These are phyloP conservation scores for Protobothrops mucrosquamatus DNA, from an alignment of 2,113 vertebrate genomes.

Conservation along the genomic window DNA sequence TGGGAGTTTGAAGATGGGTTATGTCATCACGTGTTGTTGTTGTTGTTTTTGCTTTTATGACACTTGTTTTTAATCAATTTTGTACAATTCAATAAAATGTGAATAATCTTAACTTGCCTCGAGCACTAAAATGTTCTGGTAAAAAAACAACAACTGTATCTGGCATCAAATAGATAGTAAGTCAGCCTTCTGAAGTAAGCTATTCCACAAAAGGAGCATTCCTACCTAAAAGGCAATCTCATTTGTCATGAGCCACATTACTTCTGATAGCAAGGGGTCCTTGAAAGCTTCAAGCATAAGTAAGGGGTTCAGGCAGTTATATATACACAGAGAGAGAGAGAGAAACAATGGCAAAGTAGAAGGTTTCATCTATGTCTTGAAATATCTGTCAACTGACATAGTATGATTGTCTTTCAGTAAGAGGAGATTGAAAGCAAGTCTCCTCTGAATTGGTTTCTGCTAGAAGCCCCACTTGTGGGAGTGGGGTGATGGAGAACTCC, in stretches of 20 bases:
- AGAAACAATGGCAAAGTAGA: neutral
- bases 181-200: neutral
- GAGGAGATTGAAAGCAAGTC: neutral
- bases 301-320: neutral
- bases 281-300: neutral
- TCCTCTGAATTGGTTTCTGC: neutral
- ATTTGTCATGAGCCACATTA: neutral
- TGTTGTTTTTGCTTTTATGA: neutral
- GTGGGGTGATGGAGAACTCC: neutral
- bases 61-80: neutral
- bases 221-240: neutral
- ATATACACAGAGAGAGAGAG: no score
- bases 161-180: neutral
- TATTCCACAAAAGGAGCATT: neutral
- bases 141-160: no score
- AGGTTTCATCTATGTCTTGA: neutral
- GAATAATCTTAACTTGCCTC: neutral
- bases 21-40: neutral
- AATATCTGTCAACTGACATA: neutral
- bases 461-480: neutral
- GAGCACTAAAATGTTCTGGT: neutral
- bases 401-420: neutral
- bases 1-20: neutral
- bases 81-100: neutral
- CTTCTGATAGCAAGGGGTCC: neutral